Conservation (phyloP, 2,888 invertebrate species). For the Cryptops parisi region DNA sequence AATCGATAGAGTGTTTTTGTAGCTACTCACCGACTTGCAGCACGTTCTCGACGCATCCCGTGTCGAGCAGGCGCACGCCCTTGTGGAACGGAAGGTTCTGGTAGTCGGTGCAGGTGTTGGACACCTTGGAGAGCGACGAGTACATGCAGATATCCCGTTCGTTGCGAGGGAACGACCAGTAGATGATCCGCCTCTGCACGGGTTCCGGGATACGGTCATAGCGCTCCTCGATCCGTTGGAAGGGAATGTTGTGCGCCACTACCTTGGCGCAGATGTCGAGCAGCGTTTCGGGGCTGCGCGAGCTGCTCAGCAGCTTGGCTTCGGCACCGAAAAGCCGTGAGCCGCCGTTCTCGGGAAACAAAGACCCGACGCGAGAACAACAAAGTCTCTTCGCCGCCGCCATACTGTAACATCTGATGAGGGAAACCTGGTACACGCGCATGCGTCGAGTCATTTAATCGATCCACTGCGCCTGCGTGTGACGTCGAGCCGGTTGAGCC, state of each 20-base stretch:
- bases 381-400: constrained; percentile 23
- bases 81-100: constrained; percentile 73
- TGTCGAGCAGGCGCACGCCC: constrained; percentile 67
- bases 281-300: constrained; percentile 46
- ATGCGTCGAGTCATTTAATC: constrained; percentile 14
- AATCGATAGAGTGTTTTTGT: background rate
- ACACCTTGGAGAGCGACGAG: constrained; percentile 52
- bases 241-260: constrained; percentile 69
- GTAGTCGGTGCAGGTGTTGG: constrained; percentile 43
- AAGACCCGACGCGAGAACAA: constrained; percentile 22
- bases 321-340: constrained; percentile 10
- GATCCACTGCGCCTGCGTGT: constrained; percentile 11
- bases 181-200: constrained; percentile 71
- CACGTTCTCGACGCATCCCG: constrained; percentile 67
- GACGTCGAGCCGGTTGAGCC: background rate
- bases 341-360: constrained; percentile 18
- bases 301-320: constrained; percentile 11
- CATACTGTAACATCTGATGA: constrained; percentile 22
- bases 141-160: constrained; percentile 83
- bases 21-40: constrained; percentile 70
- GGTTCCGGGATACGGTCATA: constrained; percentile 78
- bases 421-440: constrained; percentile 1
- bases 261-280: constrained; percentile 69
- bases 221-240: constrained; percentile 71
- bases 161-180: constrained; percentile 76